Percentiles rank a stretch among this genome's conserved stretches.
These are phyloP conservation scores for Strigamia transsilvanica DNA, from an alignment of 2,888 invertebrate genomes.

Conservation along the genomic window DNA sequence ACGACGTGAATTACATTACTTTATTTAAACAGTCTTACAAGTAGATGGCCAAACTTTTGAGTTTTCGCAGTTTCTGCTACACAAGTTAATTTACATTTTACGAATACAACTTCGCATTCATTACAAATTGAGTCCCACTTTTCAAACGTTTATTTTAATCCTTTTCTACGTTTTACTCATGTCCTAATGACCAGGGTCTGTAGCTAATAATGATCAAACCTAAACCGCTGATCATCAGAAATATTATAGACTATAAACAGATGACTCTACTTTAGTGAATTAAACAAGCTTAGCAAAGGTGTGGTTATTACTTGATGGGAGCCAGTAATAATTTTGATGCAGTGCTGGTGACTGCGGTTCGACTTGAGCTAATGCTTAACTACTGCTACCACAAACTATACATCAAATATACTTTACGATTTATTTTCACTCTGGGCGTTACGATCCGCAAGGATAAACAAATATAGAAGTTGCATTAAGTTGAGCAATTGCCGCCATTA, in stretches of 20 bases:
- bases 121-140: neutral
- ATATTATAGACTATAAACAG: neutral
- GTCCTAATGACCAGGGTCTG: neutral
- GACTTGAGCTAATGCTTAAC: neutral
- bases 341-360: neutral
- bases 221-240: neutral
- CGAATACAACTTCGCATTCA: neutral
- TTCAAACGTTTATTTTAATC: neutral
- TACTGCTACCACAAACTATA: neutral
- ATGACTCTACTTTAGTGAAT: neutral
- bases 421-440: neutral
- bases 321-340: constrained; percentile 2
- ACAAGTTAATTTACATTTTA: too few species aligned
- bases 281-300: neutral
- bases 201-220: neutral
- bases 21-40: neutral
- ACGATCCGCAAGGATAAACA: neutral
- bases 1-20: constrained; percentile 2
- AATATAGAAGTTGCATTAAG: neutral
- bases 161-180: neutral
- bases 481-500: constrained; percentile 19
- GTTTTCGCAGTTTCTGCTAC: neutral
- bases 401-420: constrained; percentile 6
- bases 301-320: neutral
- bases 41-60: neutral